Conservation (phyloP, 1,140 invertebrate genomes). For the Yoshiicerus persimilis region DNA sequence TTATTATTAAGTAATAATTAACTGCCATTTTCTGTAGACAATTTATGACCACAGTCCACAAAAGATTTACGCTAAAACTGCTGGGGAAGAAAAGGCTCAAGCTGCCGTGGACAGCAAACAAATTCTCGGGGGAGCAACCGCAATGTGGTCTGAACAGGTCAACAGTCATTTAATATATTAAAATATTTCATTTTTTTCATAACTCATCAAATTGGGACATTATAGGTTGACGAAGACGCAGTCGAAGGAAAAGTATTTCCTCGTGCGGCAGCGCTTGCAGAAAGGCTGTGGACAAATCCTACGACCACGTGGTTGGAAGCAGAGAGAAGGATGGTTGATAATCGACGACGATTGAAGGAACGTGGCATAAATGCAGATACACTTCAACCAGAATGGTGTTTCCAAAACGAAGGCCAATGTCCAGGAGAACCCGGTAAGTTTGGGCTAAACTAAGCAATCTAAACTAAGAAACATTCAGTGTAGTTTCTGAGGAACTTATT, state of each 20-base stretch:
- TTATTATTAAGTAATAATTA: too few species aligned
- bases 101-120: not conserved
- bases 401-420: slow-evolving; percentile 55
- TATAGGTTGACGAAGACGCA: slow-evolving; percentile 35
- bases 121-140: slow-evolving; percentile 37
- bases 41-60: slow-evolving; percentile 39
- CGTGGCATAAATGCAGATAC: slow-evolving; percentile 48
- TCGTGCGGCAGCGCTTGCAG: slow-evolving; percentile 32
- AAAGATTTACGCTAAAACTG: not conserved
- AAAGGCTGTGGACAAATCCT: slow-evolving; percentile 38
- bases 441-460: too few species aligned
- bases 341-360: slow-evolving; percentile 48
- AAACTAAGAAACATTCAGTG: too few species aligned
- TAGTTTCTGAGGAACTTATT: too few species aligned
- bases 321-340: slow-evolving; percentile 48
- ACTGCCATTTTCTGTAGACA: slow-evolving; percentile 7
- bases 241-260: slow-evolving; percentile 38
- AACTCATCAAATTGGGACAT: not conserved
- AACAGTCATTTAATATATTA: not conserved
- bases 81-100: not conserved
- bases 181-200: not conserved
- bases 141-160: slow-evolving; percentile 54
- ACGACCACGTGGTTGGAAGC: slow-evolving; percentile 24
- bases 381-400: slow-evolving; percentile 63
- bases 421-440: not conserved